Evolutionary conservation across 35 echinoderm and acorn worm species (phyloP).

Genomic region (Stichopus chloronotus): DNA sequence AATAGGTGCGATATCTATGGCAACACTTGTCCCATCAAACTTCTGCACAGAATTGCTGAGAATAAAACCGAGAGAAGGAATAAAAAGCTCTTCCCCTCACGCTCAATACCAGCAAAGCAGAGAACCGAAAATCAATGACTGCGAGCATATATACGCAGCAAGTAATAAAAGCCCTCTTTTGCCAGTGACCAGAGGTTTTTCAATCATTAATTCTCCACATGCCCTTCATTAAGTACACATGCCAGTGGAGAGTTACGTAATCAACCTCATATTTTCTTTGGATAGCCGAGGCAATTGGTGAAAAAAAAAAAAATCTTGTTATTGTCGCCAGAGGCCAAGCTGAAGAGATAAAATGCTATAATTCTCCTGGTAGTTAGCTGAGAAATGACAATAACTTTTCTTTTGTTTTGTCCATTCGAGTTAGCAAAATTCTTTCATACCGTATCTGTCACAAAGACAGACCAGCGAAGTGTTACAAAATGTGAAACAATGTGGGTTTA

Average conservation of each 20-base stretch:
- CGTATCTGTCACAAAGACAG: not conserved
- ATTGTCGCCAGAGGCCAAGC: no score
- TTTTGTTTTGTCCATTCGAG: not conserved
- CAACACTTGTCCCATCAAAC: not conserved
- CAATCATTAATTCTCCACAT: slow-evolving; percentile 26
- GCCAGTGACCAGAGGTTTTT: not conserved
- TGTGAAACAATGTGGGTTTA: no score
- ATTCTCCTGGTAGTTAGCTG: not conserved
- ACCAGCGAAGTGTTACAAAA: not conserved
- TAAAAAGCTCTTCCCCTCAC: not conserved
- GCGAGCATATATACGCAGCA: not conserved
- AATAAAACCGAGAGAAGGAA: not conserved
- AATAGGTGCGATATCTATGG: slow-evolving; percentile 40
- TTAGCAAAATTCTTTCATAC: not conserved
- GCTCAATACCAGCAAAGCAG: not conserved
- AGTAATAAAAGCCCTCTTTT: not conserved
- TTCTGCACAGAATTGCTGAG: not conserved
- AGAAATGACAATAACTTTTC: not conserved
- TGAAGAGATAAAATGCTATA: not conserved
- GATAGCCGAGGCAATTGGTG: not conserved
- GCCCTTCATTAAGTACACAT: not conserved
- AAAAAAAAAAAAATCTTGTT: not conserved
- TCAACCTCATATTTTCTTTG: slow-evolving; percentile 7
- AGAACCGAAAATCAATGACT: not conserved
- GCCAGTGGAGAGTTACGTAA: not conserved